Base-by-base conservation (phyloP, 2,797 vertebrate genomes). In the Pseudopleuronectes americanus region DNA sequence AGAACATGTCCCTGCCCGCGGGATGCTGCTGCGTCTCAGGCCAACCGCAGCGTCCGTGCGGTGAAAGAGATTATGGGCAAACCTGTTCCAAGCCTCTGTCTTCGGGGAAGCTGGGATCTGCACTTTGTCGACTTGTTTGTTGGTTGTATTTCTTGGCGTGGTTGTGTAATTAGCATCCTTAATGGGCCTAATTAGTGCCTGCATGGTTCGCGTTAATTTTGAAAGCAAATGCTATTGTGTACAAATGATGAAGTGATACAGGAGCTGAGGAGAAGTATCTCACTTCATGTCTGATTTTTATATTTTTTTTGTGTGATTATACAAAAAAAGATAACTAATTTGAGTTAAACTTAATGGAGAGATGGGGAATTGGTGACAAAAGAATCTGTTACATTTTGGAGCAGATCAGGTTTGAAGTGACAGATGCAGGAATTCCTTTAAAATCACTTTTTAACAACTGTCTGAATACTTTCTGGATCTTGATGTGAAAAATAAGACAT, bases 1-100 rank as follows among this genome's bases (percentile, higher is more conserved):
- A 85, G 81, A 83, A 80, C 75, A 74, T 72, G 84, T 81, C 80
- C 75, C 84, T 62, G 86, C 88, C 84, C 68, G 79, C 68, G 6
- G 89, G 88, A 86, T 51, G 80, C 74, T 83, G 76, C 82, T 88
- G 75, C 66, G 70, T 84, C 86, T 87, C 80, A 71, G 82, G 82
- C 79, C 88, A 87, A 77, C 81, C 81, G 76, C 82, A 54, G 74
- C 65, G 43, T 66, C 76, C 57, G 43, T 70, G 68, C 71, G 81
- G 82, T 81, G 83, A 84, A 81, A 84, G 36, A 73, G 77, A 85
- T 89, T 87, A 86, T 36, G 69, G 82, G 57, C 36, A 77, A 77
- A 61, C 22, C 74, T 64, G 62, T 76, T 87, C 67, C 68, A 65
- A 66, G 56, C 55, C 47, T 49, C 58, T 64, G 65, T 61, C 70